Base-by-base conservation (phyloP, 2,888 invertebrate genomes). In the Autographa gamma region DNA sequence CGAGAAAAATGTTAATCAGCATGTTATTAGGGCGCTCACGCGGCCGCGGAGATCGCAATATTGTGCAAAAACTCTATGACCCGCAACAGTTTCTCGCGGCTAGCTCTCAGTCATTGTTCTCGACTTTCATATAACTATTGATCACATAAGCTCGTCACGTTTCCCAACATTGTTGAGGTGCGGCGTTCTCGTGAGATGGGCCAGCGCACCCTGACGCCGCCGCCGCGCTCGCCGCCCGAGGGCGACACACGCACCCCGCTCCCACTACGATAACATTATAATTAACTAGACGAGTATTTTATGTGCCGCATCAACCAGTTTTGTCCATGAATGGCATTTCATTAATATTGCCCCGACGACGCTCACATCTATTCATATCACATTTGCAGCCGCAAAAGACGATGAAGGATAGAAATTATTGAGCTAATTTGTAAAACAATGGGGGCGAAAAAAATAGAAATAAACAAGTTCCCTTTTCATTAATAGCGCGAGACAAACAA, bases 111-210 rank as follows among this genome's bases (percentile, higher is more conserved):
- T 88, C 88, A 95, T 95, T 95, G 95, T 95, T 93, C 88, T 88
- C 83, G 85, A 89, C 93, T 93, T 94, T 94, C 95, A 90, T 92
- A 85, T 79, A 88, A 89, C 87, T 91, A 89, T 89, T 90, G 88
- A 92, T 91, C 89, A 88, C 86, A 90, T 86, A 85, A 84, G 83
- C 82, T 82, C 85, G 82, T 84, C 85, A 84, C 84, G 79, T 89
- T 94, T 95, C 94, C 90, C 95, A 94, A 95, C 93, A 93, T 94
- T 95, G 94, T 92, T 90, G 84, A 85, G 76, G 77, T 74, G 84
- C 85, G 76, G 77, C 74, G 85, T 88, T 91, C 89, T 89, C 90
- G 89, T 88, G 91, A 86, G 89, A 89, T 88, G 89, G 81, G 80
- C 85, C 65, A 77, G 69, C 71, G 67, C 80, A 75, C 75, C 80